Evolutionary conservation across 2,113 vertebrate genomes (phyloP).

Genomic region (Hyperopisus bebe): DNA sequence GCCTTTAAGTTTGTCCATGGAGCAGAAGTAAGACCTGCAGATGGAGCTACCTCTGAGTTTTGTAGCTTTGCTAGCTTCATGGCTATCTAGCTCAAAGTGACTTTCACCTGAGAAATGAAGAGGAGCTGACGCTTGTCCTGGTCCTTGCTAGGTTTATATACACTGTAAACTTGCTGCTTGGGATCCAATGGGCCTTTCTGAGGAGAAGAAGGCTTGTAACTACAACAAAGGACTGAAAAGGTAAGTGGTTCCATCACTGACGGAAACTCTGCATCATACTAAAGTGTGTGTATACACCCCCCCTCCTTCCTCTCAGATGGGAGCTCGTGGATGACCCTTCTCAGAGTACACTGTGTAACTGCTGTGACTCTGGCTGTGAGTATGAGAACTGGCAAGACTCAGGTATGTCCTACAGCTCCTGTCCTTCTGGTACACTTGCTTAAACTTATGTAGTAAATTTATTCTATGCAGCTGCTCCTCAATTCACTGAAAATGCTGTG

Average conservation of each 20-base stretch:
- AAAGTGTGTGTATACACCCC: background rate
- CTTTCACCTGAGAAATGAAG: background rate
- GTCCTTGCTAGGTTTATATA: slow-evolving; percentile 57
- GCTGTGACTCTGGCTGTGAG: slow-evolving; percentile 35
- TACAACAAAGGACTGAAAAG: slow-evolving; percentile 43
- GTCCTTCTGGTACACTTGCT: background rate
- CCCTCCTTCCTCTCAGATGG: slow-evolving; percentile 28
- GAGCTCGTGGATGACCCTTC: slow-evolving; percentile 34
- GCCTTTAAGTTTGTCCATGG: slow-evolving; percentile 50
- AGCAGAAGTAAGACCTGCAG: slow-evolving; percentile 37
- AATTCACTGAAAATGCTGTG: slow-evolving; percentile 34
- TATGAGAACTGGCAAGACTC: background rate
- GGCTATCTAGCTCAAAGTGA: background rate
- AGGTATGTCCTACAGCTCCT: background rate
- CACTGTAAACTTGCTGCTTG: slow-evolving; percentile 59
- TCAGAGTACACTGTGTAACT: slow-evolving; percentile 26
- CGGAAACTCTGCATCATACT: background rate
- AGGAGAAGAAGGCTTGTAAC: slow-evolving; percentile 61
- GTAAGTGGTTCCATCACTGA: slow-evolving; percentile 36
- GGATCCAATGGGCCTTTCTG: slow-evolving; percentile 49
- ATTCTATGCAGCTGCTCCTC: slow-evolving; percentile 20
- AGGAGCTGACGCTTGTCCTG: background rate
- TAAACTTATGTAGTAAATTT: background rate
- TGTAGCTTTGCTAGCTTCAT: background rate
- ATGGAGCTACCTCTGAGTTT: background rate